Conservation (phyloP, 2,113 vertebrate genomes). For the Crotalus horridus region DNA sequence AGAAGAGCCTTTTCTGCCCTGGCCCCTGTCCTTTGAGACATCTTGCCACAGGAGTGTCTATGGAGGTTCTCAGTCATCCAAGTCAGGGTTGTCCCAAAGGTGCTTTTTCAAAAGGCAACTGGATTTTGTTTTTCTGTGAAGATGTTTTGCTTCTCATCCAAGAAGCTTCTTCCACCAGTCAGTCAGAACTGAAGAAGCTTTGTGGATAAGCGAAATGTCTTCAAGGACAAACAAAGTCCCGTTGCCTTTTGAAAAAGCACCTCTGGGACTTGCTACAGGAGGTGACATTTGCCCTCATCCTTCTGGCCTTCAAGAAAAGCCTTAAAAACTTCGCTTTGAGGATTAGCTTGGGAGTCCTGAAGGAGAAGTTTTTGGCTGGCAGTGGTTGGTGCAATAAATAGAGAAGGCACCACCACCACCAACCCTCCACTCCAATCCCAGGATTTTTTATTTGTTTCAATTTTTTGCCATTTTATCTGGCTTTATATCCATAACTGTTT, state of each 20-base stretch:
- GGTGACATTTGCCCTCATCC: background rate
- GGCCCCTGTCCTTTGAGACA: background rate
- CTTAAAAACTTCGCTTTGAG: background rate
- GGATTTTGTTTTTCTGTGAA: no score
- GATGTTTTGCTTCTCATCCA: no score
- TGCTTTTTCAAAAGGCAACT: no score
- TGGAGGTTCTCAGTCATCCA: no score
- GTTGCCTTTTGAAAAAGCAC: no score
- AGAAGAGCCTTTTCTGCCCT: background rate
- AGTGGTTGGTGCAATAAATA: background rate
- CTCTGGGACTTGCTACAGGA: no score
- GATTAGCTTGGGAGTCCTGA: background rate
- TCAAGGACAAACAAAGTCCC: no score
- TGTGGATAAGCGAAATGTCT: no score
- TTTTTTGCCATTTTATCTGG: background rate
- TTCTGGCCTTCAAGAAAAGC: background rate
- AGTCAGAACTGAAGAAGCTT: no score
- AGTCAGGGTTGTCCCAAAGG: no score
- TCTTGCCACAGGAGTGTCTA: background rate
- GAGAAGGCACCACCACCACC: background rate
- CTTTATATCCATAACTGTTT: background rate
- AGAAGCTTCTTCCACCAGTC: no score
- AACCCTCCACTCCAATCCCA: background rate
- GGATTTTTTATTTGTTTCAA: background rate
- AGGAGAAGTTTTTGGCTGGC: background rate